Evolutionary conservation across 2,797 vertebrate species (phyloP).

Genomic region (Hyperoplus lanceolatus): DNA sequence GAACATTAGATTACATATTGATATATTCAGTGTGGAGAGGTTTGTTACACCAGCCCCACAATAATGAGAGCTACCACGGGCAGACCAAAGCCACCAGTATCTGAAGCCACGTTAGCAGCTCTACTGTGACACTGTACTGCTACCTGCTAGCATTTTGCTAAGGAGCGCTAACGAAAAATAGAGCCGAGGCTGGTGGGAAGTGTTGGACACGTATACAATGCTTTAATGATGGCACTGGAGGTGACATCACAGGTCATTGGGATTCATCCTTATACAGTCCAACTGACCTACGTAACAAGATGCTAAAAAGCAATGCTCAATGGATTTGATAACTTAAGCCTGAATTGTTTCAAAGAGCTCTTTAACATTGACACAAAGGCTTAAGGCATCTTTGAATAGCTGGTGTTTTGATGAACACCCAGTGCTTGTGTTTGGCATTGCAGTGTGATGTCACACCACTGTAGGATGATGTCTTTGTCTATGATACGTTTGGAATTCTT

Average conservation of each 20-base stretch:
- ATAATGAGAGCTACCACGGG: neutral
- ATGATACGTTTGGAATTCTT: slow-evolving; percentile 2
- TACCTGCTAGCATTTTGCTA: neutral
- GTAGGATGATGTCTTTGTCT: neutral
- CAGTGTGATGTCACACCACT: neutral
- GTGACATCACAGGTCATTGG: too few relatives aligned
- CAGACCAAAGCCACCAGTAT: neutral
- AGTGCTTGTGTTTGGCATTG: neutral
- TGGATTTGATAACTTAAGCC: neutral
- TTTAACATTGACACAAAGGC: neutral
- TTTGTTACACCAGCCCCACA: neutral
- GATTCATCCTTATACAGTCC: neutral
- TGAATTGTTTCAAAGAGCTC: neutral
- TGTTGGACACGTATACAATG: neutral
- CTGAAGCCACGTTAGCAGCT: neutral
- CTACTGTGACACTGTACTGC: neutral
- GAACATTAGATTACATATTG: neutral
- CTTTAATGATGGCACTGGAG: neutral
- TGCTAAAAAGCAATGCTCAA: neutral
- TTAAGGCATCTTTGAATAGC: neutral
- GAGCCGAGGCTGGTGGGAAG: neutral
- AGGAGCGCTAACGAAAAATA: neutral
- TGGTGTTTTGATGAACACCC: neutral
- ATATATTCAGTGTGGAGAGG: neutral
- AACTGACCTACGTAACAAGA: neutral